Conservation (phyloP, 1,140 invertebrate species). For the Caenorhabditis tropicalis region DNA sequence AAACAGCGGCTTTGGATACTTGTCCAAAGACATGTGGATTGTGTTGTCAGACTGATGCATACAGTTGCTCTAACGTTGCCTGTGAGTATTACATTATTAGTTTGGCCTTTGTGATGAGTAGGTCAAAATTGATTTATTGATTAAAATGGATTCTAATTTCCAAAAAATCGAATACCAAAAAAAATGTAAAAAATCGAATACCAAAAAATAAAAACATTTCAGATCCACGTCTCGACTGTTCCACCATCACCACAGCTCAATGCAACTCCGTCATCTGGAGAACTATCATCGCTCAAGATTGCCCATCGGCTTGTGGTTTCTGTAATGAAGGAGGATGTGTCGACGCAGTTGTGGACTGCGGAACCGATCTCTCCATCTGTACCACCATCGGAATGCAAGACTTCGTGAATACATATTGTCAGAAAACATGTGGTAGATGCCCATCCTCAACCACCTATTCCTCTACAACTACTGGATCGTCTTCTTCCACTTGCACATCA, state of each 20-base stretch:
- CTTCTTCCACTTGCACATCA: conserved; percentile 22
- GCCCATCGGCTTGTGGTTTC: conserved; percentile 33
- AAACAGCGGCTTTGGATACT: conserved; percentile 30
- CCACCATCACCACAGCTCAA: conserved; percentile 38
- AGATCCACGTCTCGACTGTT: conserved; percentile 31
- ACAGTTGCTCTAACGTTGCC: conserved; percentile 36
- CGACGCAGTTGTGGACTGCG: conserved; percentile 48
- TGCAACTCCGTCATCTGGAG: conserved; percentile 40
- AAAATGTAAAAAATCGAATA: too few relatives aligned
- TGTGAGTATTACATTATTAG: conserved; percentile 21
- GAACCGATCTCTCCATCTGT: conserved; percentile 43
- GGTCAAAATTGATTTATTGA: too few relatives aligned
- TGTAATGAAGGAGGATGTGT: conserved; percentile 51
- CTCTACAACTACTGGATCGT: background rate
- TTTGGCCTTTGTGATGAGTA: too few relatives aligned
- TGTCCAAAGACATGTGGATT: conserved; percentile 50
- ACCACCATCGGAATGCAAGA: conserved; percentile 1
- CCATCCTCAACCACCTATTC: background rate
- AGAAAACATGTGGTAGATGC: conserved; percentile 39
- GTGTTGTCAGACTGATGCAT: conserved; percentile 41
- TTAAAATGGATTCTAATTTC: too few relatives aligned
- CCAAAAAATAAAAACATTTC: too few relatives aligned
- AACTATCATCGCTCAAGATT: conserved; percentile 30
- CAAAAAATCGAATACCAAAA: too few relatives aligned
- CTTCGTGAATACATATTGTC: conserved; percentile 31